These are phyloP conservation scores for Liparis tanakae DNA, from an alignment of 2,797 vertebrate species.

Conservation along the genomic window DNA sequence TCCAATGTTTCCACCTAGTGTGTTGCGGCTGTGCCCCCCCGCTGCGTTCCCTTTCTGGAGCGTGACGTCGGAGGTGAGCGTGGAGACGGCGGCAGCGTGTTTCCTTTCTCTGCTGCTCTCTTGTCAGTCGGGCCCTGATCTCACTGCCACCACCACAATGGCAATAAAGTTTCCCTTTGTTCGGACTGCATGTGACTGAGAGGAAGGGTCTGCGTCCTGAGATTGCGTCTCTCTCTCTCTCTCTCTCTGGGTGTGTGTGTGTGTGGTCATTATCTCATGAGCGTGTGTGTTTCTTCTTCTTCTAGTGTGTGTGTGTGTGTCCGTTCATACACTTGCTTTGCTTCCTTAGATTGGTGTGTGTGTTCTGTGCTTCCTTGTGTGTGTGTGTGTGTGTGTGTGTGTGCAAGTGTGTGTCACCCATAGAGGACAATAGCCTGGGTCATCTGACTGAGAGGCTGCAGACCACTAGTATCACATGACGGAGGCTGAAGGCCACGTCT, in stretches of 20 bases:
- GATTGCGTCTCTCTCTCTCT: conserved; percentile 59
- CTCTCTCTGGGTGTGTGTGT: conserved; percentile 23
- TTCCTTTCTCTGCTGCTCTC: conserved; percentile 72
- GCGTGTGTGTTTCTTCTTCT: conserved; percentile 14
- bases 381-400: conserved; percentile 39
- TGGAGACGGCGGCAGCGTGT: conserved; percentile 65
- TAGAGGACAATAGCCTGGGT: conserved; percentile 78
- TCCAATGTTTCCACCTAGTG: no score
- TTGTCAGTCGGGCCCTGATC: conserved; percentile 73
- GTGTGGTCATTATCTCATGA: conserved; percentile 48
- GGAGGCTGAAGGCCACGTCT: conserved; percentile 80
- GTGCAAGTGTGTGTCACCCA: conserved; percentile 69
- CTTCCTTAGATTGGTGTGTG: conserved; percentile 53
- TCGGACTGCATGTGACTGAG: conserved; percentile 68
- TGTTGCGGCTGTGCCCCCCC: no score
- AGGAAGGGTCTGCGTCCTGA: conserved; percentile 80
- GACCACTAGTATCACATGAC: conserved; percentile 81
- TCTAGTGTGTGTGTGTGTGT: conserved; percentile 25
- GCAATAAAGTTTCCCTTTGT: conserved; percentile 74
- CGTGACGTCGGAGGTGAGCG: conserved; percentile 4
- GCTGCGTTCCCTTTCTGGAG: not conserved
- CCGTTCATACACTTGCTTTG: conserved; percentile 43
- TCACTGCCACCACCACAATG: conserved; percentile 71
- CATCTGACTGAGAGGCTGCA: conserved; percentile 79
- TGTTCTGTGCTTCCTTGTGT: conserved; percentile 35